A percentile compares a stretch with the other conserved stretches of the same genome.
Conservation (phyloP, 2,113 vertebrate species). For the Entomyzon cyanotis region DNA sequence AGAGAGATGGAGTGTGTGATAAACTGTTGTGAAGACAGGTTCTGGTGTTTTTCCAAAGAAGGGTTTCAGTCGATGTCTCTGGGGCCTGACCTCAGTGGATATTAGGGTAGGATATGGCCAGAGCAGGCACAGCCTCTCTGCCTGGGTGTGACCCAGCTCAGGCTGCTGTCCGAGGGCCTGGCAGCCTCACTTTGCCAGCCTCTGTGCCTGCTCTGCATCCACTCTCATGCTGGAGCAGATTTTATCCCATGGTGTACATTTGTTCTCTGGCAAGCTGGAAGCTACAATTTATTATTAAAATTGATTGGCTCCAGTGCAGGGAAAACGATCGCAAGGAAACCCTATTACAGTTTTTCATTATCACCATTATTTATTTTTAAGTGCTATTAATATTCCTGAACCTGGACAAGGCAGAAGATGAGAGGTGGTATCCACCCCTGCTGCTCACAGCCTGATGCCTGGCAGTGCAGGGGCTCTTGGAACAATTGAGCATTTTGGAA, state of each 20-base stretch:
- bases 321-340: conserved; percentile 53
- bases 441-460: not conserved
- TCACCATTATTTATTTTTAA: conserved; percentile 65
- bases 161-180: not conserved
- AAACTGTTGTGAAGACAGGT: not conserved
- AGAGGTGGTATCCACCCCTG: not conserved
- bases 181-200: not conserved
- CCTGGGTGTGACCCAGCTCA: not conserved
- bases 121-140: not conserved
- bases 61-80: not conserved
- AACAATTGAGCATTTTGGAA: not conserved
- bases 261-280: conserved; percentile 45
- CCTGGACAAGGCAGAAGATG: conserved; percentile 33
- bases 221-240: not conserved
- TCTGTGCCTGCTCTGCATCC: not conserved
- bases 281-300: conserved; percentile 68
- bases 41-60: not conserved
- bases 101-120: not conserved
- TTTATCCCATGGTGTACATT: not conserved
- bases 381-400: conserved; percentile 63
- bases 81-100: not conserved
- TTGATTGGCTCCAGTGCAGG: conserved; percentile 52
- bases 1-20: not conserved
- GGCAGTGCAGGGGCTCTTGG: not conserved
- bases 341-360: conserved; percentile 64